Conservation (phyloP, 2,888 invertebrate genomes). For the Lypha dubia region DNA sequence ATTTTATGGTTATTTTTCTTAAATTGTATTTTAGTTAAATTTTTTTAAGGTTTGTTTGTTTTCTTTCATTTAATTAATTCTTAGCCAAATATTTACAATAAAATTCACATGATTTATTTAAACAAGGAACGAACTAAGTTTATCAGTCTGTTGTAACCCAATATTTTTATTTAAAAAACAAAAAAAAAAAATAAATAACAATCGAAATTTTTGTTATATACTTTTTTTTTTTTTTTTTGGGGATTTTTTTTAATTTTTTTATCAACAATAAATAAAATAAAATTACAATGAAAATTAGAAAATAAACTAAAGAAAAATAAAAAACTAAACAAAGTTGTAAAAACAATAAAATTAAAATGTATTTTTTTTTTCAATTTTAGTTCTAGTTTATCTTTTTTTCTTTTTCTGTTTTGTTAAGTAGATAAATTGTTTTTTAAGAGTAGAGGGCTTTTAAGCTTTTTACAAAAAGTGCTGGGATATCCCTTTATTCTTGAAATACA, state of each 20-base stretch:
- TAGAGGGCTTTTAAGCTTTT: conserved; percentile 60
- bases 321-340: conserved; percentile 3
- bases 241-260: conserved; percentile 43
- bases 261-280: conserved; percentile 53
- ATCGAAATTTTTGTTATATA: conserved; percentile 41
- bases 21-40: background rate
- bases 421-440: too few species aligned
- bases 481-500: conserved; percentile 62
- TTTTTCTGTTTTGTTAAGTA: conserved; percentile 48
- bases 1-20: conserved; percentile 21
- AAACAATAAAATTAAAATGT: too few species aligned
- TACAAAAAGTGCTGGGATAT: conserved; percentile 72
- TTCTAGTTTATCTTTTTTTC: conserved; percentile 40
- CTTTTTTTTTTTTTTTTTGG: conserved; percentile 41
- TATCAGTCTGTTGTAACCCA: conserved; percentile 80
- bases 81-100: conserved; percentile 78
- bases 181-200: too few species aligned
- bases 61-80: conserved; percentile 44
- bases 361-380: conserved; percentile 22
- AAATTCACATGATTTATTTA: conserved; percentile 72
- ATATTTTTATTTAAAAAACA: conserved; percentile 47
- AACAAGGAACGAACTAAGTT: conserved; percentile 78
- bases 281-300: conserved; percentile 28
- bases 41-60: conserved; percentile 2
- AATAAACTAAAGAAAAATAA: conserved; percentile 21